These are phyloP conservation scores for Drosophila sp. DNA, from an alignment of 1,140 invertebrate genomes.

Conservation along the genomic window DNA sequence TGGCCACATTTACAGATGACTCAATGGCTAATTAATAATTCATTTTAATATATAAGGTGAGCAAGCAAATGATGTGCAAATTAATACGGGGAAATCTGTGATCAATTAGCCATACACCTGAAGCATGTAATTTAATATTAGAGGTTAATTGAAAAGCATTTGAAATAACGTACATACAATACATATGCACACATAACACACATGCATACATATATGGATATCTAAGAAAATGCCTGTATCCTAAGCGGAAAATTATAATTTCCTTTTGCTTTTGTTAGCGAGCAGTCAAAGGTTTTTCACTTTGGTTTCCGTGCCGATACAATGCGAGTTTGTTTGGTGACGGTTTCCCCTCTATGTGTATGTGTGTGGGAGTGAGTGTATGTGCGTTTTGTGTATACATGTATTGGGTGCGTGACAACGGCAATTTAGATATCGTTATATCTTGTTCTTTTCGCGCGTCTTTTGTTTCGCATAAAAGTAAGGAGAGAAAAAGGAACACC, in stretches of 20 bases:
- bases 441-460: constrained; percentile 70
- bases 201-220: constrained; percentile 25
- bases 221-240: constrained; percentile 31
- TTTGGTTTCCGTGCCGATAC: constrained; percentile 54
- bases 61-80: constrained; percentile 5
- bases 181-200: not conserved
- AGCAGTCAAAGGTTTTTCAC: constrained; percentile 69
- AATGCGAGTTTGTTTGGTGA: constrained; percentile 35
- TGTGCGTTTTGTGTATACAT: constrained; percentile 16
- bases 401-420: constrained; percentile 61
- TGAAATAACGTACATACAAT: constrained; percentile 28
- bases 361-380: constrained; percentile 15
- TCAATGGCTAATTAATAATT: constrained; percentile 8
- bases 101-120: not conserved
- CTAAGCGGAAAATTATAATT: constrained; percentile 77
- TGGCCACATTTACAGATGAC: not conserved
- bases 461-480: constrained; percentile 54
- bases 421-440: constrained; percentile 69
- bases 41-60: not conserved
- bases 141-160: constrained; percentile 51
- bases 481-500: constrained; percentile 10
- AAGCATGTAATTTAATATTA: constrained; percentile 5
- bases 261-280: constrained; percentile 64
- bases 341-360: constrained; percentile 17
- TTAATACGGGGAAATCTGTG: constrained; percentile 2